These are phyloP conservation scores for Chironomus riparius DNA, from an alignment of 2,888 invertebrate species.

Conservation along the genomic window DNA sequence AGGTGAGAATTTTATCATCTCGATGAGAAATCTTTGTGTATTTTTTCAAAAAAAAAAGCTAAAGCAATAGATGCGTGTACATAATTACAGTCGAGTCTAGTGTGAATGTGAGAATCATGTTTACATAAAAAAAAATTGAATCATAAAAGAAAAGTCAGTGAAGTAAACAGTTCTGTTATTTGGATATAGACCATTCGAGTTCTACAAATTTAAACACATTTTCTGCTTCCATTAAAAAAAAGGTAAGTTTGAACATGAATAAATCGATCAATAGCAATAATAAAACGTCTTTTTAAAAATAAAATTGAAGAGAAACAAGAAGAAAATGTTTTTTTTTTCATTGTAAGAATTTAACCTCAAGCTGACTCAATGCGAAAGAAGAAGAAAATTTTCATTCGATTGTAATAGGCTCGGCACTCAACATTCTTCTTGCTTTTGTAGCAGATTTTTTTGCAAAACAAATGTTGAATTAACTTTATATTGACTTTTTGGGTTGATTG, in stretches of 20 bases:
- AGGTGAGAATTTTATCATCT: background rate
- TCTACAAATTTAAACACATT: background rate
- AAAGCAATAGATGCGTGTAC: background rate
- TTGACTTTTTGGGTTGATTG: too few relatives aligned
- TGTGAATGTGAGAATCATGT: background rate
- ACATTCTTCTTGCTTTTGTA: background rate
- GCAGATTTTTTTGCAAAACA: too few relatives aligned
- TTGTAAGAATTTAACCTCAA: slow-evolving; percentile 10
- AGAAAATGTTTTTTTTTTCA: background rate
- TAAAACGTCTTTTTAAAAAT: background rate
- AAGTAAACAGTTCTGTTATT: background rate
- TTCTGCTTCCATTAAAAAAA: background rate
- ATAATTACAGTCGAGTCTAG: background rate
- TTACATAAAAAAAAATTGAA: background rate
- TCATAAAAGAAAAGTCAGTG: background rate
- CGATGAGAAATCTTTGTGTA: background rate
- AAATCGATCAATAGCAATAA: slow-evolving; percentile 1
- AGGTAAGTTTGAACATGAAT: background rate
- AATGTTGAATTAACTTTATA: too few relatives aligned
- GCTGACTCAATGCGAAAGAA: background rate
- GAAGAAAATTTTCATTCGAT: background rate
- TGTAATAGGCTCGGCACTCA: background rate
- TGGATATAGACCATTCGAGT: background rate
- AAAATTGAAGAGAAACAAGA: background rate
- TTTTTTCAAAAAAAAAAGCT: background rate